Conservation (phyloP, 2,888 invertebrate species). For the Drosophila nr. medialis region DNA sequence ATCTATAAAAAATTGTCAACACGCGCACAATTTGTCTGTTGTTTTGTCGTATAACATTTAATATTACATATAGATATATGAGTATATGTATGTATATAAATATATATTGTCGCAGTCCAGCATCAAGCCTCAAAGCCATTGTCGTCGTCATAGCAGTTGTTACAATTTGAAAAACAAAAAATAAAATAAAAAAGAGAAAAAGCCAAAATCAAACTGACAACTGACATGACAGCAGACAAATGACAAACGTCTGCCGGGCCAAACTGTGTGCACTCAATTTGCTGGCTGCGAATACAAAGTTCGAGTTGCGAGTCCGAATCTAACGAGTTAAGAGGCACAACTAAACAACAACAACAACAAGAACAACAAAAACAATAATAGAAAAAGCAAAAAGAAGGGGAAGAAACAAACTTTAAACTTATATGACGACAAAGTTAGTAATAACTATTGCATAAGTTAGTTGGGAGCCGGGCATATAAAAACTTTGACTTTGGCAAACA, state of each 20-base stretch:
- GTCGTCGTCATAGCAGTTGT: conserved; percentile 62
- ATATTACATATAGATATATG: conserved; percentile 34
- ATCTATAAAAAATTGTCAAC: conserved; percentile 69
- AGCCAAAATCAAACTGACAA: conserved; percentile 79
- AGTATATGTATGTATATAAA: conserved; percentile 10
- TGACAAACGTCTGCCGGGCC: conserved; percentile 70
- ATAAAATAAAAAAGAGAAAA: conserved; percentile 34
- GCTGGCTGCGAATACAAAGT: conserved; percentile 33
- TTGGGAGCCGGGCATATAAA: conserved; percentile 29
- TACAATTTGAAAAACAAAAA: conserved; percentile 60
- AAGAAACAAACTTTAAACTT: conserved; percentile 20
- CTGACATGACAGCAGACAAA: conserved; percentile 81
- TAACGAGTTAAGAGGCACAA: conserved; percentile 51
- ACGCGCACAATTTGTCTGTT: conserved; percentile 65
- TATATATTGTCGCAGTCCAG: conserved; percentile 28
- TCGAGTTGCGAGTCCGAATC: conserved; percentile 36
- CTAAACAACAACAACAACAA: conserved; percentile 42
- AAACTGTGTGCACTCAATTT: conserved; percentile 71
- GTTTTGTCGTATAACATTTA: conserved; percentile 53
- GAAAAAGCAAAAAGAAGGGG: background rate
- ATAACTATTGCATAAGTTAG: conserved; percentile 57
- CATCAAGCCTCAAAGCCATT: conserved; percentile 8
- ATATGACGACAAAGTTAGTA: conserved; percentile 60
- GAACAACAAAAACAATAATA: background rate
- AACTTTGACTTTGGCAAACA: conserved; percentile 71